Conservation (phyloP, 2,113 vertebrate species). For the Rhipidura dahli region DNA sequence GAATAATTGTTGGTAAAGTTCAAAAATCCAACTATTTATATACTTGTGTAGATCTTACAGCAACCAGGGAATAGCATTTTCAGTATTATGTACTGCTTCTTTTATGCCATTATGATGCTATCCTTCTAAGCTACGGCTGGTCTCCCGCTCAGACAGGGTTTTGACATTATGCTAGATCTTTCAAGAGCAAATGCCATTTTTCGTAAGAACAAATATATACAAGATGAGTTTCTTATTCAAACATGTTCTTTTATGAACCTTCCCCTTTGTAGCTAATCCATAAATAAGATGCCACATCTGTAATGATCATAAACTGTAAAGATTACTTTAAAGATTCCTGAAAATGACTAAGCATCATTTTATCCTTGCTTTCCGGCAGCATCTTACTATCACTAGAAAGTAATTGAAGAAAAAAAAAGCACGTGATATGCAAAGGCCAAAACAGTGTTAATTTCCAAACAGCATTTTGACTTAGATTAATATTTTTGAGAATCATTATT, state of each 20-base stretch:
- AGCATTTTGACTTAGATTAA: neutral
- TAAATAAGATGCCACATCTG: neutral
- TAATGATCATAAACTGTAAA: neutral
- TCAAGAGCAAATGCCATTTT: conserved; percentile 61
- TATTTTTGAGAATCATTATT: neutral
- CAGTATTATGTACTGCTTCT: neutral
- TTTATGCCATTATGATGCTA: conserved; percentile 31
- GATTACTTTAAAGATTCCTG: conserved; percentile 5
- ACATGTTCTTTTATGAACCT: conserved; percentile 11
- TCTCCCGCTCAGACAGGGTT: conserved; percentile 41
- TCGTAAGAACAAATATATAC: conserved; percentile 39
- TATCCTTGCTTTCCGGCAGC: neutral
- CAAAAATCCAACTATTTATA: neutral
- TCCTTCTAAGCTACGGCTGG: conserved; percentile 22
- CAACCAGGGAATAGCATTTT: conserved; percentile 1
- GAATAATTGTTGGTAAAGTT: neutral
- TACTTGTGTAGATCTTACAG: neutral
- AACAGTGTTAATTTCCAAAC: neutral
- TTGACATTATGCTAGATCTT: conserved; percentile 34
- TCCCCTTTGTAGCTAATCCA: neutral
- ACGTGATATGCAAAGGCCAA: neutral
- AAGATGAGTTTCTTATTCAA: neutral
- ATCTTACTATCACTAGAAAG: neutral
- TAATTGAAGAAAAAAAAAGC: neutral
- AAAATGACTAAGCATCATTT: neutral